phyloP scores from a whole-genome alignment of 2,797 vertebrate genomes.

The Sebastes melanostomus region DNA sequence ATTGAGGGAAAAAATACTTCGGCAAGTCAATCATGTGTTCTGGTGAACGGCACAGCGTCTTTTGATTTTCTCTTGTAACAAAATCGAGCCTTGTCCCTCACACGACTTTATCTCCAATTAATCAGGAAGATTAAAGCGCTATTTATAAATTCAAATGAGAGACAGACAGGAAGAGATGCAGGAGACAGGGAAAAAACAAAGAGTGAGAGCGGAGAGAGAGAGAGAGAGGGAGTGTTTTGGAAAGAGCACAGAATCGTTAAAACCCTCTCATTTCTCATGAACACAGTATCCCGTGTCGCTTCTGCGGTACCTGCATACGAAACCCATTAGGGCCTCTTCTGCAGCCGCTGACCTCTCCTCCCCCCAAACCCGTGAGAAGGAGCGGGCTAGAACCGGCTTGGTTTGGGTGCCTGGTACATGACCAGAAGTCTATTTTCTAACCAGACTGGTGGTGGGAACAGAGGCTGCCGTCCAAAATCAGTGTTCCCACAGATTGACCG shows the following conservation, averaged over 20 bases:
- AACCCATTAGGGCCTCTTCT: constrained; percentile 78
- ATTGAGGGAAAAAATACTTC: constrained; percentile 9
- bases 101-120: constrained; percentile 35
- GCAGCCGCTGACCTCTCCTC: constrained; percentile 71
- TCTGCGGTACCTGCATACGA: constrained; percentile 81
- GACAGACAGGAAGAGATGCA: constrained; percentile 23
- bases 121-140: constrained; percentile 27
- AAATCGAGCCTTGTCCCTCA: constrained; percentile 7
- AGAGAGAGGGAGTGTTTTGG: constrained; percentile 52
- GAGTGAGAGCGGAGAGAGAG: background rate
- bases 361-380: constrained; percentile 79
- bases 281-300: constrained; percentile 64
- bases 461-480: constrained; percentile 79
- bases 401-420: constrained; percentile 72
- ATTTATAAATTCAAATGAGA: constrained; percentile 46
- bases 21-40: constrained; percentile 3
- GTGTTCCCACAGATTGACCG: constrained; percentile 85
- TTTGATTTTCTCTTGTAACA: constrained; percentile 25
- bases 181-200: constrained; percentile 1
- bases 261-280: constrained; percentile 77
- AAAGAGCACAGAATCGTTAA: constrained; percentile 60
- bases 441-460: constrained; percentile 83
- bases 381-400: constrained; percentile 74
- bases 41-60: constrained; percentile 8
- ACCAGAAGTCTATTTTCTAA: constrained; percentile 83